Evolutionary conservation across 2,888 invertebrate genomes (phyloP), one percentile per base, ranked within the genome.

Genomic region (Microctonus brassicae): DNA sequence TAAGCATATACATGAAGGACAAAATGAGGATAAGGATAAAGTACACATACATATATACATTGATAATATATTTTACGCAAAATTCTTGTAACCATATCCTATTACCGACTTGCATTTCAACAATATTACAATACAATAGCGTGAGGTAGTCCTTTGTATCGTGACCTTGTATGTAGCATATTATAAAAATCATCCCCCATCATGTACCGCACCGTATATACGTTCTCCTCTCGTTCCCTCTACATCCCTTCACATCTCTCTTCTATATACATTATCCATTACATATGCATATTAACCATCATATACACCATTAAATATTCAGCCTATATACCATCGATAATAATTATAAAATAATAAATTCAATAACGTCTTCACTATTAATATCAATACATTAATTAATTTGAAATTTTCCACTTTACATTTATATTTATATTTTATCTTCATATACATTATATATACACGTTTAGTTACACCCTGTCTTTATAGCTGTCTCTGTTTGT

Each of bases 121-220:
- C 80, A 75, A 78, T 83, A 83, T 83, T 83, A 82, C 82, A 84
- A 83, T 84, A 83, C 84, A 84, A 84, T 84, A 78, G 83, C 73
- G 74, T 73, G 75, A 64, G 58, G 60, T 53, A 60, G 62, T 67
- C 65, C 69, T 65, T 69, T 67, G 69, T 73, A 66, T 60, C 52
- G 65, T 73, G 63, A 69, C 73, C 75, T 76, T 62, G 74, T 26
- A 53, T 29, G 29, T 42, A 11, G 17, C 60, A 36, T 36, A 60
- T 20, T 34, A 53, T 36, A 39, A 60, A 60, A 60, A 26, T 20
- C n/a, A 60, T 33, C 20, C 34, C 34, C 13, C 13, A 29, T 22
- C 26, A 26, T 39, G 42, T 26, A 24, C 26, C 5, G 6, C 17
- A 53, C 9, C 17, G 17, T 53, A 53, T 53, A 53, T 22, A 13